Conservation (phyloP, 2,797 vertebrate genomes). For the Notoglanidium macrostoma region DNA sequence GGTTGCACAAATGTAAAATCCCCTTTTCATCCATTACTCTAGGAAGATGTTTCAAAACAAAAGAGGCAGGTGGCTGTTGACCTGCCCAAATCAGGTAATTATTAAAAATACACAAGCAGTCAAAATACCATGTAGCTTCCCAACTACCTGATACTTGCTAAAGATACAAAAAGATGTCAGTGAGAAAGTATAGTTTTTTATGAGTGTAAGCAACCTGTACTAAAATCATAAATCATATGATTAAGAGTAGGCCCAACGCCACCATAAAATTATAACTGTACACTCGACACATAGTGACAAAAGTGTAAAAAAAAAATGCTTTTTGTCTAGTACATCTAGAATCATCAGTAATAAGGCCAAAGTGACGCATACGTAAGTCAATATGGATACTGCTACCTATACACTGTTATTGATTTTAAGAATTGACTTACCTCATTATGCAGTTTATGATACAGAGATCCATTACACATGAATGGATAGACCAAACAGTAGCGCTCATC, state of each 20-base stretch:
- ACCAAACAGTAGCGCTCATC: constrained; percentile 70
- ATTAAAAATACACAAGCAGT: not conserved
- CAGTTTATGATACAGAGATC: constrained; percentile 73
- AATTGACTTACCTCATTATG: constrained; percentile 67
- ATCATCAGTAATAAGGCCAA: not conserved
- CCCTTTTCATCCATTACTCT: not conserved
- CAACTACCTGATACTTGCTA: not conserved
- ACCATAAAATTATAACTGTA: not conserved
- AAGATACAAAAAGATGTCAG: not conserved
- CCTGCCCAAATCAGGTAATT: not conserved
- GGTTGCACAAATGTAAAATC: not conserved
- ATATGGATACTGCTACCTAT: not conserved
- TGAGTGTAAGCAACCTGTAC: not conserved
- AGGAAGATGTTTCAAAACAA: not conserved
- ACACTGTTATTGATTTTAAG: not conserved
- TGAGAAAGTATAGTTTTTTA: not conserved
- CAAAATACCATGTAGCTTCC: not conserved
- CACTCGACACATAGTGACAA: not conserved
- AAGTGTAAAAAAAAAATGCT: not conserved
- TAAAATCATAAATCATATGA: not conserved
- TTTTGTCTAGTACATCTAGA: not conserved
- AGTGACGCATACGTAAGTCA: not conserved
- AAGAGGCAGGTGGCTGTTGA: not conserved
- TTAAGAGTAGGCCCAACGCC: not conserved
- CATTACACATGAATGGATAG: constrained; percentile 72